phyloP scores from a whole-genome alignment of 2,113 vertebrate genomes.

The Oxygymnocypris stewartii region DNA sequence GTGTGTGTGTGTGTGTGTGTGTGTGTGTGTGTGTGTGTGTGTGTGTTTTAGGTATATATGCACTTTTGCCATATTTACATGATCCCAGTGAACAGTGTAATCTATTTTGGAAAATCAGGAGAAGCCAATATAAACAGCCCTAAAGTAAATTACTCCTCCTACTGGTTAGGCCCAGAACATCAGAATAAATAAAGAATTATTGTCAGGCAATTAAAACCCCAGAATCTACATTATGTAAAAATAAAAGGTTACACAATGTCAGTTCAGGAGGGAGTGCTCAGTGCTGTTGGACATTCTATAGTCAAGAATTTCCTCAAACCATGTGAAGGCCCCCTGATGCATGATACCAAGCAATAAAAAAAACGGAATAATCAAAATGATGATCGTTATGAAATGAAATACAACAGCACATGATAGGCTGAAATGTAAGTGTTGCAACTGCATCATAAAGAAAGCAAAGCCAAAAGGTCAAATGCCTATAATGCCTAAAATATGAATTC shows the following conservation, averaged over 20 bases:
- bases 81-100: background rate
- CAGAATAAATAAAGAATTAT: conserved; percentile 38
- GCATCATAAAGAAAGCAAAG: background rate
- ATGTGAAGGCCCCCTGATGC: background rate
- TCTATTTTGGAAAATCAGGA: conserved; percentile 8
- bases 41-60: background rate
- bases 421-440: background rate
- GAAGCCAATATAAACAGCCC: conserved; percentile 11
- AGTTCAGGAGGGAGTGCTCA: background rate
- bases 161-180: conserved; percentile 35
- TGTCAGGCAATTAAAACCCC: conserved; percentile 29
- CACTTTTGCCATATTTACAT: background rate
- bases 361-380: background rate
- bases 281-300: background rate
- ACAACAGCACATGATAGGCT: background rate
- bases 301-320: background rate
- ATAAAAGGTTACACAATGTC: background rate
- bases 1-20: too few relatives aligned
- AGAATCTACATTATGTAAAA: conserved; percentile 6
- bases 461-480: conserved; percentile 12
- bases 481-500: background rate
- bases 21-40: too few relatives aligned
- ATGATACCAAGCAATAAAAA: background rate
- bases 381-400: background rate
- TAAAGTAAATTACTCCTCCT: conserved; percentile 35